Conservation (phyloP, 2,113 vertebrate species). For the Oryzias celebensis region DNA sequence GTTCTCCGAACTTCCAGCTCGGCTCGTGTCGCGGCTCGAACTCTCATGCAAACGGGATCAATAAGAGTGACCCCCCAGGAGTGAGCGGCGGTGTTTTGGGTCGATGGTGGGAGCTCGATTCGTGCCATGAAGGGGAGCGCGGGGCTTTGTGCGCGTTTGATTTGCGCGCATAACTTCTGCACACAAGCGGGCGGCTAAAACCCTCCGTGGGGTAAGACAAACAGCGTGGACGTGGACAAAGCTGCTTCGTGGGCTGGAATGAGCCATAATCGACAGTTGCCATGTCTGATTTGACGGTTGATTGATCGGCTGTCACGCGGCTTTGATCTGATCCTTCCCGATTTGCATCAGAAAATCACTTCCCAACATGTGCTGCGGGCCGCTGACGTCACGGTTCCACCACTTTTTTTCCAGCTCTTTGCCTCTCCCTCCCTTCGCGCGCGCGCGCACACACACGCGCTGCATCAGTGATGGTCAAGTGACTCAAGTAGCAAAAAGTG, state of each 20-base stretch:
- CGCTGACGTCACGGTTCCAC: conserved; percentile 82
- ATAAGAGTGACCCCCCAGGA: not conserved
- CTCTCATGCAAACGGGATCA: not conserved
- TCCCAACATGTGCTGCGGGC: conserved; percentile 86
- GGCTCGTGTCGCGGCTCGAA: not conserved
- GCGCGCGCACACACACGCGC: not conserved
- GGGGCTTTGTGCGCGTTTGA: conserved; percentile 62
- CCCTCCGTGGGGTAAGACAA: conserved; percentile 67
- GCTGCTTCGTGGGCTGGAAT: conserved; percentile 83
- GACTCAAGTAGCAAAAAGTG: conserved; percentile 64
- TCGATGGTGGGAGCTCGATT: conserved; percentile 33
- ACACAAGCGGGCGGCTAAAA: conserved; percentile 13
- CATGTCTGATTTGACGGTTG: conserved; percentile 98
- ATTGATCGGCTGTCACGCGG: conserved; percentile 95
- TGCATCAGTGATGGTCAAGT: conserved; percentile 61
- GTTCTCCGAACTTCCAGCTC: conserved; percentile 32
- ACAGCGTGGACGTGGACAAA: conserved; percentile 84
- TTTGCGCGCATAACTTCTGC: conserved; percentile 67
- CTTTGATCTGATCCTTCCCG: conserved; percentile 97
- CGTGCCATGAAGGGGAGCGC: conserved; percentile 38
- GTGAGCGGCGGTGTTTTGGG: not conserved
- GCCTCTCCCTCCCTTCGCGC: not conserved
- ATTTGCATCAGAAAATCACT: conserved; percentile 99
- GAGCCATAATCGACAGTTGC: conserved; percentile 89
- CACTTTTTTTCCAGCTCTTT: conserved; percentile 71